A percentile compares a stretch with the other conserved stretches of the same genome.
phyloP scores from a whole-genome alignment of 2,888 invertebrate genomes.

The Artemia sinica region DNA sequence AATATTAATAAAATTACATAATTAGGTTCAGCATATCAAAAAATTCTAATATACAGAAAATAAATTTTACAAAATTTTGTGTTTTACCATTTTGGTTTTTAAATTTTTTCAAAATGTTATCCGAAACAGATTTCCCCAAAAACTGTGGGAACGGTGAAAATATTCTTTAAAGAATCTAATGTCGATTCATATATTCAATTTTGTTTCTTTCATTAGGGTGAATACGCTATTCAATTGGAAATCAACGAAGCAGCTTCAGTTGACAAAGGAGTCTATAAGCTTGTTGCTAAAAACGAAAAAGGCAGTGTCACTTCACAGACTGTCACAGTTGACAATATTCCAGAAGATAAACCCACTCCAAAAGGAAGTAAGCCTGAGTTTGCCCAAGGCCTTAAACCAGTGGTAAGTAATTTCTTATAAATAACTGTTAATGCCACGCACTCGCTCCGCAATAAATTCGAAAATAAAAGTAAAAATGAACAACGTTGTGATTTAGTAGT shows the following conservation, averaged over 20 bases:
- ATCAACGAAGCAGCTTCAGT: conserved; percentile 59
- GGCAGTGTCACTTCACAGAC: conserved; percentile 76
- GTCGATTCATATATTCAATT: too few relatives aligned
- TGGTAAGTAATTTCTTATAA: not conserved
- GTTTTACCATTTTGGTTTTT: too few relatives aligned
- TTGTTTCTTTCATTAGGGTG: conserved; percentile 42
- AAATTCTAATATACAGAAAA: too few relatives aligned
- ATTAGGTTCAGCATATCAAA: too few relatives aligned
- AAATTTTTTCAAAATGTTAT: too few relatives aligned
- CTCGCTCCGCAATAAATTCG: conserved; percentile 16
- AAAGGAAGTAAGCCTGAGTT: conserved; percentile 52
- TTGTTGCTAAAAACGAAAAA: conserved; percentile 78
- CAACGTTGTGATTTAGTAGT: not conserved
- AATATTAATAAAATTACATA: too few relatives aligned
- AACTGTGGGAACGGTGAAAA: too few relatives aligned
- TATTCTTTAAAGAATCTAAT: too few relatives aligned
- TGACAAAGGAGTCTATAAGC: conserved; percentile 75
- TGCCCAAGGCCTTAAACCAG: conserved; percentile 16
- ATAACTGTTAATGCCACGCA: not conserved
- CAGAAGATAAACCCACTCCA: conserved; percentile 41
- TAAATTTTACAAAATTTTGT: too few relatives aligned
- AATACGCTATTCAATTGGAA: conserved; percentile 74
- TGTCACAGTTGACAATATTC: conserved; percentile 68
- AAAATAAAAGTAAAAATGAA: conserved; percentile 13
- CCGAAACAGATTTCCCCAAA: too few relatives aligned